Conservation (phyloP, 1,140 invertebrate species). For the Linepithema humile region DNA sequence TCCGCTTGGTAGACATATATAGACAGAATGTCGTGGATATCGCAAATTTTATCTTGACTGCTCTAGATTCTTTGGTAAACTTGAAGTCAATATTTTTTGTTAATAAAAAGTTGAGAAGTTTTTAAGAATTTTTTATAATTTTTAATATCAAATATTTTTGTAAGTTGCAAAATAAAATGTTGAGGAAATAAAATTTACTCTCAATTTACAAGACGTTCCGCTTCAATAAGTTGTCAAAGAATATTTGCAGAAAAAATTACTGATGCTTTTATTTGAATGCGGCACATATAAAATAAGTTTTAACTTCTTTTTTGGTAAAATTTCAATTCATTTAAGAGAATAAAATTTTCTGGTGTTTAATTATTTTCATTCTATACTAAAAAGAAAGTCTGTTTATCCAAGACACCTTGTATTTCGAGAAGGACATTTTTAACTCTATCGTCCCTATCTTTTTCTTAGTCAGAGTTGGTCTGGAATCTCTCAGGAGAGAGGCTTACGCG, state of each 20-base stretch:
- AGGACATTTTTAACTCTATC: not conserved
- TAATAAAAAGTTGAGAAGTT: not conserved
- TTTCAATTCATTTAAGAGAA: no score
- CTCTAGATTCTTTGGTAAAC: not conserved
- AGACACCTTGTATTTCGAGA: not conserved
- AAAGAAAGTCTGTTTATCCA: not conserved
- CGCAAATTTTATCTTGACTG: not conserved
- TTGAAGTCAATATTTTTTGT: not conserved
- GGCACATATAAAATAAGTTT: no score
- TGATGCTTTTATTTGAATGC: not conserved
- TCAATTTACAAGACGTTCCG: not conserved
- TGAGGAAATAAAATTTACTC: not conserved
- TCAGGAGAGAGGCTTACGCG: not conserved
- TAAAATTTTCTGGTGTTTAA: no score
- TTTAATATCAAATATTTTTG: not conserved
- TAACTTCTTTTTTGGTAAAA: no score
- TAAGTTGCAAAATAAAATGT: not conserved
- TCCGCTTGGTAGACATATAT: not conserved
- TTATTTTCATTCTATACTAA: not conserved
- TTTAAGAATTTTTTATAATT: not conserved
- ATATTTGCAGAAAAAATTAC: not conserved
- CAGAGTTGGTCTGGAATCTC: not conserved
- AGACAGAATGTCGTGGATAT: not conserved
- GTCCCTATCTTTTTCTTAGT: not conserved
- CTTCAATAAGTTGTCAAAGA: not conserved